phyloP scores from a whole-genome alignment of 2,797 vertebrate species.

The Chaetophractus vellerosus region DNA sequence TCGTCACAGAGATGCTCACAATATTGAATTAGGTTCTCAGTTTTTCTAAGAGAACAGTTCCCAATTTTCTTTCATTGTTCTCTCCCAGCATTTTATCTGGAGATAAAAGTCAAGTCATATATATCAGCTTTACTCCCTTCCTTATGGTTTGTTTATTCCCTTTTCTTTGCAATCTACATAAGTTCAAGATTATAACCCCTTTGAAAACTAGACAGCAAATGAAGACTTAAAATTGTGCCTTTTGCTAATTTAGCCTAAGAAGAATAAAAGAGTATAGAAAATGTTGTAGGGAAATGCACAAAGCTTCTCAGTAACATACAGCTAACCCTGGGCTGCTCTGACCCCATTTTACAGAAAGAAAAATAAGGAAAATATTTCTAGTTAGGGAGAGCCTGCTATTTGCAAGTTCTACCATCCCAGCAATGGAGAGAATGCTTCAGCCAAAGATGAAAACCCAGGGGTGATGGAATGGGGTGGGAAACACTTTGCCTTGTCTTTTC shows the following conservation, averaged over 20 bases:
- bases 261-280: fast-evolving
- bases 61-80: neutral
- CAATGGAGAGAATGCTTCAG: neutral
- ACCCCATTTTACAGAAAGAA: neutral
- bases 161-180: neutral
- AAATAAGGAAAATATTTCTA: neutral
- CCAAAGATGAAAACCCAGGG: neutral
- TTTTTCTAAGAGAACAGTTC: fast-evolving
- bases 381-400: neutral
- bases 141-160: too few relatives aligned
- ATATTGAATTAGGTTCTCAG: fast-evolving
- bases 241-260: neutral
- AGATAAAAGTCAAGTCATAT: neutral
- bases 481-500: neutral
- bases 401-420: fast-evolving
- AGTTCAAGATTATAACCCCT: fast-evolving
- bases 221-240: fast-evolving
- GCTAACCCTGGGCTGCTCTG: fast-evolving
- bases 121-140: neutral
- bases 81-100: fast-evolving
- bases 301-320: fast-evolving
- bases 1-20: fast-evolving
- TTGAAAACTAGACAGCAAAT: neutral
- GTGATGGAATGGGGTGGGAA: fast-evolving
- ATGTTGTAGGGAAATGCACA: neutral